Evolutionary conservation across 2,888 invertebrate species (phyloP).

Genomic region (Eupithecia tripunctaria): DNA sequence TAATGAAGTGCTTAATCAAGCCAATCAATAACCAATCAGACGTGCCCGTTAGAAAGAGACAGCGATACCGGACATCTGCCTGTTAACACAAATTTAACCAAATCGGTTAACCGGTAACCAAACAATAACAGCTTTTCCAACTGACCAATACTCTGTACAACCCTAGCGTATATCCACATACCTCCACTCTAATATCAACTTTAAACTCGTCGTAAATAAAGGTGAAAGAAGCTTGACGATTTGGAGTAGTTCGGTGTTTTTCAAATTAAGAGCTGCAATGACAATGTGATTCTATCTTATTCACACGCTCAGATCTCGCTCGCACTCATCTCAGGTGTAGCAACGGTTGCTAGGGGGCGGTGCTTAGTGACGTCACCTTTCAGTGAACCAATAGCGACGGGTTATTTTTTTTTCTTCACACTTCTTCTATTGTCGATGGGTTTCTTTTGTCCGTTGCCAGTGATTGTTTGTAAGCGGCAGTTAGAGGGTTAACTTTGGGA

Average conservation of each 20-base stretch:
- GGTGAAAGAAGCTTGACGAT: slow-evolving; percentile 34
- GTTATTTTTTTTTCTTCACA: slow-evolving; percentile 66
- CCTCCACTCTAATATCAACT: slow-evolving; percentile 42
- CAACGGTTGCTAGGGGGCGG: slow-evolving; percentile 83
- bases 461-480: slow-evolving; percentile 57
- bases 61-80: slow-evolving; percentile 73
- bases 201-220: rapidly evolving
- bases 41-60: slow-evolving; percentile 57
- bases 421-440: slow-evolving; percentile 68
- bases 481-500: slow-evolving; percentile 63
- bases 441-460: slow-evolving; percentile 68
- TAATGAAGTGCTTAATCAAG: slow-evolving; percentile 70
- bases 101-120: slow-evolving; percentile 84
- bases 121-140: slow-evolving; percentile 84
- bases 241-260: slow-evolving; percentile 45
- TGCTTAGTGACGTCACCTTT: slow-evolving; percentile 75
- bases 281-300: slow-evolving; percentile 70
- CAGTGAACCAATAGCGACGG: slow-evolving; percentile 68
- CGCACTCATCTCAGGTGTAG: slow-evolving; percentile 80
- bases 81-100: slow-evolving; percentile 83
- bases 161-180: slow-evolving; percentile 40
- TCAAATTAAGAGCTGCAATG: slow-evolving; percentile 41
- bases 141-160: slow-evolving; percentile 65
- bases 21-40: slow-evolving; percentile 76
- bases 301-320: slow-evolving; percentile 65